Evolutionary conservation across 2,888 invertebrate genomes (phyloP), one percentile per base, ranked within the genome.

Genomic region (Suillia variegata): DNA sequence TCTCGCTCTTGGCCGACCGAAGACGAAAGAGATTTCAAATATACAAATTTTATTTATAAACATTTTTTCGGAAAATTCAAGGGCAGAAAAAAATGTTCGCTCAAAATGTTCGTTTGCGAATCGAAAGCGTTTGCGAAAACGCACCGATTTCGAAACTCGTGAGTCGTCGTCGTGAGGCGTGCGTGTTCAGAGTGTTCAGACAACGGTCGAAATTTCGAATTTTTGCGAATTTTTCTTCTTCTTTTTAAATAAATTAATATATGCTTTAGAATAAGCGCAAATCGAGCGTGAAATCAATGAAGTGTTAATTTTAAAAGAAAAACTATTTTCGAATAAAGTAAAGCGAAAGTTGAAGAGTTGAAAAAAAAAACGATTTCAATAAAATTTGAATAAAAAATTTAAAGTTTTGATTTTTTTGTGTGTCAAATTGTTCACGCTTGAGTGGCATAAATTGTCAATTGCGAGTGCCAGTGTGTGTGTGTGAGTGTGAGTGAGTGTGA

Each of bases 131-230:
- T 61, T 59, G 62, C 63, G 61, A 68, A 70, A 59, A 62, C 65
- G 69, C 70, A 76, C 76, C 70, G 77, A 72, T 70, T 65, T 67
- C 69, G 67, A 67, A 70, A 65, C 69, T 70, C 74, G 70, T 57
- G 60, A 74, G 68, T 5, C 47, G 54, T 5, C 47, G 53, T 54
- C 53, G 58, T 24, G 18, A 48, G 34, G 54, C 51, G 51, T 51
- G 54, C 51, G 54, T 45, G 56, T 47, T 54, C 51, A 56, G 45
- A 33, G 24, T 47, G 13, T n/a, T n/a, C n/a, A n/a, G n/a, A n/a
- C n/a, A n/a, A n/a, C n/a, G n/a, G n/a, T 51, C 33, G 20, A 45
- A 31, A 49, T 20, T 21, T n/a, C n/a, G n/a, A 22, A 51, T 31
- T 26, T 24, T 50, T 12, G 26, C 2, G n/a, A 50, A 48, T 26